These are phyloP conservation scores for Scaptodrosophila latifasciaeformis DNA, from an alignment of 2,888 invertebrate genomes.

Conservation along the genomic window DNA sequence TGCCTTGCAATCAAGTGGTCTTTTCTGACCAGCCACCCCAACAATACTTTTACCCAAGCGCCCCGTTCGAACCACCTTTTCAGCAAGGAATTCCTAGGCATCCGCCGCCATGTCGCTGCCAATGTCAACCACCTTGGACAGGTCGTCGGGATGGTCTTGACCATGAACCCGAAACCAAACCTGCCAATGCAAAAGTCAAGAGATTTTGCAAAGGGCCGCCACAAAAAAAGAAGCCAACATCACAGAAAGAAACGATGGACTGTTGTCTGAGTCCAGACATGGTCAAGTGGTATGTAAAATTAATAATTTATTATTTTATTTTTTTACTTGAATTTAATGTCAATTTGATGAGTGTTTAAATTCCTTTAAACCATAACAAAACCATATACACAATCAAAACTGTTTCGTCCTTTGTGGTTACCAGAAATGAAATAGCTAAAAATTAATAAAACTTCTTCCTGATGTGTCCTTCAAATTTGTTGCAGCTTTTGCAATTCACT, in stretches of 20 bases:
- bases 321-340: constrained; percentile 22
- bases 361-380: not conserved
- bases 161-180: too few species aligned
- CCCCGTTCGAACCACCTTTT: too few species aligned
- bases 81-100: too few species aligned
- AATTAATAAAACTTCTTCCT: not conserved
- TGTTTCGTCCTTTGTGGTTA: not conserved
- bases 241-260: not conserved
- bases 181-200: too few species aligned
- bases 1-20: not conserved
- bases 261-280: constrained; percentile 19
- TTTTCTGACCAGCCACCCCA: not conserved
- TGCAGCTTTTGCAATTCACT: constrained; percentile 38
- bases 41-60: too few species aligned
- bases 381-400: not conserved
- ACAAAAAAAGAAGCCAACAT: not conserved
- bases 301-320: too few species aligned
- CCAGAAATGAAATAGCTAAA: not conserved
- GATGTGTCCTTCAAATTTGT: constrained; percentile 4
- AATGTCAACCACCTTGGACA: too few species aligned
- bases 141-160: too few species aligned
- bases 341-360: constrained; percentile 11
- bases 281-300: constrained; percentile 51
- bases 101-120: too few species aligned
- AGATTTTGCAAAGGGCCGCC: not conserved